A percentile compares a stretch with the other conserved stretches of the same genome.
These are phyloP conservation scores for Salvelinus fontinalis DNA, from an alignment of 2,113 vertebrate genomes.

Conservation along the genomic window DNA sequence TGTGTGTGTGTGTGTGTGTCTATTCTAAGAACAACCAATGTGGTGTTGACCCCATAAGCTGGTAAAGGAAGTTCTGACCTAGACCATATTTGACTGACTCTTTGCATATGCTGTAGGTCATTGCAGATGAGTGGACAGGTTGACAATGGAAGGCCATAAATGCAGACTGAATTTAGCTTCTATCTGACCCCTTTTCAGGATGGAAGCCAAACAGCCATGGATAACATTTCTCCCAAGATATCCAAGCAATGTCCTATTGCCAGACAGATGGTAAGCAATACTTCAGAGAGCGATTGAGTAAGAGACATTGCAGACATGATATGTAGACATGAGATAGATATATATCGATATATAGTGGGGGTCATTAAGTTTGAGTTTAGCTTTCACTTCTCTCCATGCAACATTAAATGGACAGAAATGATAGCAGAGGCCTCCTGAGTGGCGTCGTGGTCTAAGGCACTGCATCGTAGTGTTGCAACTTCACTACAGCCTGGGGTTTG, in stretches of 20 bases:
- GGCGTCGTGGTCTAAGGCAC: no score
- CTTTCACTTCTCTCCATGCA: neutral
- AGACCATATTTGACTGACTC: no score
- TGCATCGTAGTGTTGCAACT: neutral
- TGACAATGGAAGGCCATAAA: neutral
- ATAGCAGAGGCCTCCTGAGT: no score
- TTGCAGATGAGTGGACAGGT: neutral
- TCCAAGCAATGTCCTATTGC: conserved; percentile 59
- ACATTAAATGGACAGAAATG: neutral
- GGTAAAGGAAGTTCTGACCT: neutral
- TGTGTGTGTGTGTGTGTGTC: neutral
- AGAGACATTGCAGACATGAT: neutral
- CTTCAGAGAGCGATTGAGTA: neutral
- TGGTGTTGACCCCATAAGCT: neutral
- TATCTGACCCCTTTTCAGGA: conserved; percentile 57
- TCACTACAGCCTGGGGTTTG: no score
- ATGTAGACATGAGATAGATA: neutral
- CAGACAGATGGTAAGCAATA: conserved; percentile 66
- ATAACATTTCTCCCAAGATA: conserved; percentile 63
- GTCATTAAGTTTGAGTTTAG: neutral
- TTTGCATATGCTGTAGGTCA: neutral
- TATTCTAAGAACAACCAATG: neutral
- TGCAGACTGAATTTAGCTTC: conserved; percentile 25
- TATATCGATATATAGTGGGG: neutral
- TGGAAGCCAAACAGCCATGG: conserved; percentile 49